Evolutionary conservation across 1,140 invertebrate species (phyloP).

Genomic region (Thrips palmi): DNA sequence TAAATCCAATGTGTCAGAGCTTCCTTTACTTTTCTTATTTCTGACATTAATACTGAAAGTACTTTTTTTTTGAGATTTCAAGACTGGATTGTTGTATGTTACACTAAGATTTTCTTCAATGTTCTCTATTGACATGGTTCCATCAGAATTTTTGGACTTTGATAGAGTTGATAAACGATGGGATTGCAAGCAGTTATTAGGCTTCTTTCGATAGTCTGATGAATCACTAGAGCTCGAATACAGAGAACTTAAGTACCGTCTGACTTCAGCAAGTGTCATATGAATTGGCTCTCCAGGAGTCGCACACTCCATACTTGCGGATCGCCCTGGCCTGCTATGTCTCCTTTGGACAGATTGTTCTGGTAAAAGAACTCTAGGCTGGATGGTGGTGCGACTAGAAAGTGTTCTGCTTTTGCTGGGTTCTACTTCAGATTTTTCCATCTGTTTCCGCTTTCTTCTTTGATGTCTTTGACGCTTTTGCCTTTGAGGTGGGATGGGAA

Average conservation of each 20-base stretch:
- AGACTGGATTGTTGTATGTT: slow-evolving; percentile 23
- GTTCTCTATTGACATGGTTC: slow-evolving; percentile 23
- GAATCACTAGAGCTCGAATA: slow-evolving; percentile 50
- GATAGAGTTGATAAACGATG: too few relatives aligned
- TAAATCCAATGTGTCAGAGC: slow-evolving; percentile 21
- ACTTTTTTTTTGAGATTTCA: too few relatives aligned
- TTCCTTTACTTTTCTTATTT: slow-evolving; percentile 14
- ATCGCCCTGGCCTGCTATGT: background rate
- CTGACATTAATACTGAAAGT: too few relatives aligned
- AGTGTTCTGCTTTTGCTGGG: slow-evolving; percentile 1
- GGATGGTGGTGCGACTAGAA: too few relatives aligned
- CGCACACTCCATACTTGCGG: slow-evolving; percentile 5
- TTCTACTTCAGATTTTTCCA: slow-evolving; percentile 11
- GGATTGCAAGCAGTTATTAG: too few relatives aligned
- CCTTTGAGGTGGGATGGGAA: slow-evolving; percentile 25
- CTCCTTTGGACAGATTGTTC: slow-evolving; percentile 11
- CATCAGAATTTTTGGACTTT: too few relatives aligned
- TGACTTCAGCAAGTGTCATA: slow-evolving; percentile 69
- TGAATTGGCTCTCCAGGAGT: slow-evolving; percentile 56
- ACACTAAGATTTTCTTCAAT: slow-evolving; percentile 22
- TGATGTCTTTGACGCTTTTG: slow-evolving; percentile 36
- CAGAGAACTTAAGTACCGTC: slow-evolving; percentile 57
- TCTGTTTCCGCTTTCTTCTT: slow-evolving; percentile 29
- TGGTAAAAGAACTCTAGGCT: too few relatives aligned
- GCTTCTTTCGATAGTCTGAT: too few relatives aligned